Evolutionary conservation across 2,888 invertebrate genomes (phyloP).

Genomic region (Drosophila buzzatii): DNA sequence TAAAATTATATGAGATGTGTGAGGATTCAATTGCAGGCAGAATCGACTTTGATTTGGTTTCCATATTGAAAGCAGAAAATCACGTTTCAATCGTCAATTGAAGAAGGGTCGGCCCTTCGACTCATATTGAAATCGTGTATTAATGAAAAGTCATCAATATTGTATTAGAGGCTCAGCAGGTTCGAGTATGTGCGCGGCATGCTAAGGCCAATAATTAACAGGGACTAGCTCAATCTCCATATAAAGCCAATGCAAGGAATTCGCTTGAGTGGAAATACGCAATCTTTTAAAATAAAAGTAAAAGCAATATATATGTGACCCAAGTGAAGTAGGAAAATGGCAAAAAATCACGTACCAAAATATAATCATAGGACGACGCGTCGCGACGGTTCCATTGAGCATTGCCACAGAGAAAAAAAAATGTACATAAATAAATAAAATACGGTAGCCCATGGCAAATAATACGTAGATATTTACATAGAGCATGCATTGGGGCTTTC

Average conservation of each 20-base stretch:
- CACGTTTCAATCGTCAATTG: slow-evolving; percentile 13
- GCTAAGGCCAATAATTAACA: slow-evolving; percentile 56
- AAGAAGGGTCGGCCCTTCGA: not conserved
- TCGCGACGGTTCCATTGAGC: slow-evolving; percentile 18
- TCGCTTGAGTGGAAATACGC: slow-evolving; percentile 12
- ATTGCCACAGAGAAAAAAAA: slow-evolving; percentile 5
- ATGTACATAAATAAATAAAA: slow-evolving; percentile 1
- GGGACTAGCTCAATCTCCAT: slow-evolving; percentile 15
- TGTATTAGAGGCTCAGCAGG: slow-evolving; percentile 37
- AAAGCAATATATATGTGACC: slow-evolving; percentile 29
- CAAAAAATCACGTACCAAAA: slow-evolving; percentile 61
- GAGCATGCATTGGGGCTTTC: not conserved
- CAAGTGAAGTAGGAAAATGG: slow-evolving; percentile 24
- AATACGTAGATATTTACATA: slow-evolving; percentile 42
- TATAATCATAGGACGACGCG: slow-evolving; percentile 33
- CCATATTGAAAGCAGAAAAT: not conserved
- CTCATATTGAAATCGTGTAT: slow-evolving; percentile 13
- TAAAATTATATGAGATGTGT: slow-evolving; percentile 1
- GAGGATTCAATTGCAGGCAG: not conserved
- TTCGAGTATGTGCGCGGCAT: slow-evolving; percentile 53
- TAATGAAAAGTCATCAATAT: slow-evolving; percentile 63
- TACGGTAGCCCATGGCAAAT: slow-evolving; percentile 26
- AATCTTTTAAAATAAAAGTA: slow-evolving; percentile 27
- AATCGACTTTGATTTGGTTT: not conserved
- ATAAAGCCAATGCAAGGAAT: not conserved